These are phyloP conservation scores for Macrosoma leucophasiata DNA, from an alignment of 2,888 invertebrate genomes.

Conservation along the genomic window DNA sequence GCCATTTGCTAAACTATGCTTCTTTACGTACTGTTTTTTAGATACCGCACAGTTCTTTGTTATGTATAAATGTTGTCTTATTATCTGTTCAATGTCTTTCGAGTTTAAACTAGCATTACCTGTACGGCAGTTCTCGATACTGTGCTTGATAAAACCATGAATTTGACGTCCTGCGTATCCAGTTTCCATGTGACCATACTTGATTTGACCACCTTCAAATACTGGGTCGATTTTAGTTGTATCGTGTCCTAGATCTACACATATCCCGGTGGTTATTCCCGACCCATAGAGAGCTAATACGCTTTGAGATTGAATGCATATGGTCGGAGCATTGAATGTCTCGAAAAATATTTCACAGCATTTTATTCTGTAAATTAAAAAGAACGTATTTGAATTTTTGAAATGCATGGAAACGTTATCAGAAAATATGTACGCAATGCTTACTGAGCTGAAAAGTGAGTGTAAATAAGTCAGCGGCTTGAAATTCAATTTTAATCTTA, in stretches of 20 bases:
- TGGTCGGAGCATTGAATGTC: conserved; percentile 45
- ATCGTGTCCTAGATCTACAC: conserved; percentile 53
- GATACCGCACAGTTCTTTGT: conserved; percentile 32
- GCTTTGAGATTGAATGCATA: conserved; percentile 50
- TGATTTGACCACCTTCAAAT: conserved; percentile 50
- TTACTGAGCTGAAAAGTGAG: no score
- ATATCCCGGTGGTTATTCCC: conserved; percentile 50
- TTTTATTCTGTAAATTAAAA: conserved; percentile 40
- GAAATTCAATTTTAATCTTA: no score
- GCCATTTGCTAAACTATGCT: conserved; percentile 38
- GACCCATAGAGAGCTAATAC: conserved; percentile 51
- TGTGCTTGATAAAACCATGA: conserved; percentile 32
- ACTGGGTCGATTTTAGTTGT: conserved; percentile 44
- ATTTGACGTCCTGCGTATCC: conserved; percentile 39
- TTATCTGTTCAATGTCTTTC: conserved; percentile 35
- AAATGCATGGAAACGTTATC: no score
- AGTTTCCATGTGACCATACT: conserved; percentile 46
- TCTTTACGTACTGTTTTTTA: conserved; percentile 25
- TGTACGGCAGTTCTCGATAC: conserved; percentile 31
- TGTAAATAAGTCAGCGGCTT: no score
- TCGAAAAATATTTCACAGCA: conserved; percentile 61
- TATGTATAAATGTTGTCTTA: conserved; percentile 35
- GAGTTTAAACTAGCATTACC: conserved; percentile 27
- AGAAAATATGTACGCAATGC: no score
- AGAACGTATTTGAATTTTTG: no score